These are phyloP conservation scores for Eupeodes latifasciatus DNA, from an alignment of 2,888 invertebrate species.

Conservation along the genomic window DNA sequence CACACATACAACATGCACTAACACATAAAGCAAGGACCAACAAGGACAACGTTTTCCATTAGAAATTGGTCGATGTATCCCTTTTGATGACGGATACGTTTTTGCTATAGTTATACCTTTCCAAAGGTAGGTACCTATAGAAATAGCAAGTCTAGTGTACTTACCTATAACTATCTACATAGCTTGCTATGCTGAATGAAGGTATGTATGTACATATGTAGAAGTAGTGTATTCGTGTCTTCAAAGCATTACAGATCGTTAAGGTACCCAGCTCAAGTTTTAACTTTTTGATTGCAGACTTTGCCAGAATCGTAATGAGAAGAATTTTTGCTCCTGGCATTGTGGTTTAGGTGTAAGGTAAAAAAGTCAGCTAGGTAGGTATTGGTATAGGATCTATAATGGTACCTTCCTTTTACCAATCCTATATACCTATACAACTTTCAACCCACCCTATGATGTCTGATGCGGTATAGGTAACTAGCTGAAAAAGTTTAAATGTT, in stretches of 20 bases:
- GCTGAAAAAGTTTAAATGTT: constrained; percentile 16
- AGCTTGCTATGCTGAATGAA: too few species aligned
- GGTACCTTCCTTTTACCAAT: background rate
- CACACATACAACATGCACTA: background rate
- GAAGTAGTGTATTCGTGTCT: constrained; percentile 17
- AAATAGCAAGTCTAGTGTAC: background rate
- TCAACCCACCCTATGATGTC: background rate
- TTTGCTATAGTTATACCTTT: constrained; percentile 6
- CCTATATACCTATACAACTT: background rate
- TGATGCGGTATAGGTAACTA: background rate
- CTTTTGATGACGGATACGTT: constrained; percentile 75
- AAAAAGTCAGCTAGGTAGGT: background rate
- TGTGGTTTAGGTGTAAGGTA: constrained; percentile 44
- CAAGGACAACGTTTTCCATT: constrained; percentile 69
- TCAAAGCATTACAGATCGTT: constrained; percentile 63
- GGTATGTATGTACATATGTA: background rate
- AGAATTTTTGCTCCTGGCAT: constrained; percentile 34
- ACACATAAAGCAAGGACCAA: background rate
- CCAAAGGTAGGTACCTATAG: too few species aligned
- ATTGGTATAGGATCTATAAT: background rate
- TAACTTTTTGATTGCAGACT: constrained; percentile 74
- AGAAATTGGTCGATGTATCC: constrained; percentile 68
- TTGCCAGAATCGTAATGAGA: constrained; percentile 65
- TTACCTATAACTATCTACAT: too few species aligned
- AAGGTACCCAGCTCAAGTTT: constrained; percentile 73